Percentiles rank a stretch among this genome's conserved stretches.
Evolutionary conservation across 1,140 invertebrate genomes (phyloP).

Genomic region (Cataglyphis hispanica): DNA sequence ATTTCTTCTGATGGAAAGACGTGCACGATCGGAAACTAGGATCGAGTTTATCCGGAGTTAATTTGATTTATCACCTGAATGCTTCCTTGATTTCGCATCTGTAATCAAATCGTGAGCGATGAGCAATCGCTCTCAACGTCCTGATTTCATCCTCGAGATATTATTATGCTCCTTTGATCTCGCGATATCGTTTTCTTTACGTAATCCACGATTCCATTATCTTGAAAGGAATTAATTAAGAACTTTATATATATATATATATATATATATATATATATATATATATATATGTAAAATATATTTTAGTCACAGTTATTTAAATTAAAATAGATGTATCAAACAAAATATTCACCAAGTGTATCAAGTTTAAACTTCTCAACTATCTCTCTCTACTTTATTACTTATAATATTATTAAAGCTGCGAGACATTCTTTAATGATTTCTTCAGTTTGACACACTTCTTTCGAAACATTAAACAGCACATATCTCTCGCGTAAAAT

Average conservation of each 20-base stretch:
- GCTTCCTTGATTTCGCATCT: conserved; percentile 68
- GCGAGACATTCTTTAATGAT: not conserved
- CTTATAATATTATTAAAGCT: not conserved
- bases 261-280: no score
- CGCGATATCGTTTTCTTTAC: not conserved
- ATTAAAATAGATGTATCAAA: not conserved
- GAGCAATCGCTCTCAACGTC: conserved; percentile 17
- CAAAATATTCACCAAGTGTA: not conserved
- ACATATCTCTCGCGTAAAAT: not conserved
- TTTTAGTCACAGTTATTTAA: not conserved
- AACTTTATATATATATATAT: not conserved
- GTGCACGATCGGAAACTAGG: conserved; percentile 13
- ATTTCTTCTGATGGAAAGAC: not conserved
- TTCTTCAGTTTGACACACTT: not conserved
- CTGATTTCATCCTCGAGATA: conserved; percentile 48
- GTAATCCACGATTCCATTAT: not conserved
- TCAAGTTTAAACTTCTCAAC: not conserved
- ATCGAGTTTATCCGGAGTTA: conserved; percentile 42
- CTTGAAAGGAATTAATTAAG: conserved; percentile 10
- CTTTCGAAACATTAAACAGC: not conserved
- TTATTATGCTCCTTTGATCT: conserved; percentile 40
- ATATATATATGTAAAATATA: not conserved
- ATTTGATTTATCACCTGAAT: conserved; percentile 67
- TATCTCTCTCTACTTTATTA: no score
- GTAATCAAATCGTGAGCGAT: conserved; percentile 63